Conservation (phyloP, 2,113 vertebrate genomes). For the Microcebus lehilahytsara region DNA sequence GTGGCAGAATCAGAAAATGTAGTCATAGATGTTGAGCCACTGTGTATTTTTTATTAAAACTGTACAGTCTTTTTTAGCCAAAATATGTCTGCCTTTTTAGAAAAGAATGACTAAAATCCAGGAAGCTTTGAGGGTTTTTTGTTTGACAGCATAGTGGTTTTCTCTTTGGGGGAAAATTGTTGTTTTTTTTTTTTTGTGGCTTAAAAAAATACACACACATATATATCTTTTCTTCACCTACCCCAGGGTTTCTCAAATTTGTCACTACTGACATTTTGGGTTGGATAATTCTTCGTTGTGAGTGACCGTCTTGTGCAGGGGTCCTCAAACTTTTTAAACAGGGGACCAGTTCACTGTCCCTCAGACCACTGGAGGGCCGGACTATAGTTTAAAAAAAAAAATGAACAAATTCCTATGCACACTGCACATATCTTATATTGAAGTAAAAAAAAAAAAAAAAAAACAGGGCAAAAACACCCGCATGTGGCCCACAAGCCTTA, state of each 20-base stretch:
- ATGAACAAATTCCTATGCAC: too few species aligned
- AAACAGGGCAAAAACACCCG: too few species aligned
- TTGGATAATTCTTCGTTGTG: neutral
- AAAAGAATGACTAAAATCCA: neutral
- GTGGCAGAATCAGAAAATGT: neutral
- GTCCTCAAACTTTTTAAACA: too few species aligned
- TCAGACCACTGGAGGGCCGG: too few species aligned
- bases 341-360: too few species aligned
- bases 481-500: too few species aligned
- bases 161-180: neutral
- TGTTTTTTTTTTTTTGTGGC: neutral
- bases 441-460: too few species aligned
- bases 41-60: neutral
- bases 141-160: neutral
- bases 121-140: neutral
- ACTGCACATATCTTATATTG: too few species aligned
- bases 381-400: too few species aligned
- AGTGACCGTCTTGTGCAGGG: accelerated
- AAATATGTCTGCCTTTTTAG: neutral
- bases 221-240: neutral
- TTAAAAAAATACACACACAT: neutral
- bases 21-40: neutral
- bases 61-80: neutral
- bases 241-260: neutral
- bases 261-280: neutral